Conservation (phyloP, 2,113 vertebrate genomes). For the Pao palembangensis region DNA sequence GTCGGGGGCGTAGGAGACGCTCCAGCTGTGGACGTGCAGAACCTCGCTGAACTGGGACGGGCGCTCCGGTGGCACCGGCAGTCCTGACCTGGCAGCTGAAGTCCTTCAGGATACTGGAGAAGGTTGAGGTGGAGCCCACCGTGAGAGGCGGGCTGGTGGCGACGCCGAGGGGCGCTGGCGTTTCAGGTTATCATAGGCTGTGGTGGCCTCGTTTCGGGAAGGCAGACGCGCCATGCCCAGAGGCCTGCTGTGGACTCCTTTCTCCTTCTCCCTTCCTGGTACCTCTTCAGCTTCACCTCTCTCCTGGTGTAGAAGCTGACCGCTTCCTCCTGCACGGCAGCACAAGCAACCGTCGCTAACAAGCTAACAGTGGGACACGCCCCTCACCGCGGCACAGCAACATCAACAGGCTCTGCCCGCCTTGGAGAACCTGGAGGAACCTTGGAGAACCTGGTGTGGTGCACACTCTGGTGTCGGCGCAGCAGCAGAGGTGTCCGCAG, state of each 20-base stretch:
- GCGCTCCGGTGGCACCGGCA: conserved; percentile 83
- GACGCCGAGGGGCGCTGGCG: background rate
- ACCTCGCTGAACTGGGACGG: conserved; percentile 88
- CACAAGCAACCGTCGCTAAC: background rate
- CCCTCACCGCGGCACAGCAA: conserved; percentile 80
- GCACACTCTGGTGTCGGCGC: too few species aligned
- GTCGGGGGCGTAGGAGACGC: conserved; percentile 90
- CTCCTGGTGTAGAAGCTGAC: conserved; percentile 91
- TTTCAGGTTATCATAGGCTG: too few species aligned
- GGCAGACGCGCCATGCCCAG: conserved; percentile 96
- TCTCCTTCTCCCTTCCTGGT: conserved; percentile 94
- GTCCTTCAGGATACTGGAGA: conserved; percentile 90
- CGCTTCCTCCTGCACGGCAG: conserved; percentile 83
- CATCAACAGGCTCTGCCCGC: too few species aligned
- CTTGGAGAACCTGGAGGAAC: too few species aligned
- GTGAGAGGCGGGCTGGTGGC: background rate
- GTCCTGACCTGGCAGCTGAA: conserved; percentile 97
- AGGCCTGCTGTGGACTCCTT: conserved; percentile 94
- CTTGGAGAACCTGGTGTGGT: too few species aligned
- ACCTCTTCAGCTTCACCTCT: conserved; percentile 92
- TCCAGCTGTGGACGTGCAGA: conserved; percentile 90
- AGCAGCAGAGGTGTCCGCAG: conserved; percentile 97
- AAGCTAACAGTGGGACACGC: background rate
- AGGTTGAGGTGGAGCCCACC: background rate
- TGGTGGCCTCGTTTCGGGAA: conserved; percentile 97